Conservation (phyloP, 2,797 vertebrate genomes). For the Aphelocoma californica region DNA sequence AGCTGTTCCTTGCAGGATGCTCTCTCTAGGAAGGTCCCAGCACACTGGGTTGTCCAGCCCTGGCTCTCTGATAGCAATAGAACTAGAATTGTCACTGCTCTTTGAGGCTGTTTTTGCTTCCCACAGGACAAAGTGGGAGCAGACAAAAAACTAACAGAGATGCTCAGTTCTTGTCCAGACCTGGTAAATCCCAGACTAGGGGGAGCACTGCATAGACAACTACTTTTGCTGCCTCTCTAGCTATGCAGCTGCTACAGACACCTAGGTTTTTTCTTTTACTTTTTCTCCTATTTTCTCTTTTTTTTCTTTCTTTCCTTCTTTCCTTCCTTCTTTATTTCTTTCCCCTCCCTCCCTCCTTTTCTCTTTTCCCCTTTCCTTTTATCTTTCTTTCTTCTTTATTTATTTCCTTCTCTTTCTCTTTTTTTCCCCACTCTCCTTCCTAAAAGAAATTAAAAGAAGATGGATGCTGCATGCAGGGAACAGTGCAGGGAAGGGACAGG, state of each 20-base stretch:
- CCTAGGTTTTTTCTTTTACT: not conserved
- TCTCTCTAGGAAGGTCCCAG: too few relatives aligned
- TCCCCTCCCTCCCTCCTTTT: too few relatives aligned
- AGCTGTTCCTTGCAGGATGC: too few relatives aligned
- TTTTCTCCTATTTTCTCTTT: too few relatives aligned
- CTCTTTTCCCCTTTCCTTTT: too few relatives aligned
- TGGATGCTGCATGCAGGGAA: not conserved
- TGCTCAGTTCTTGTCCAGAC: not conserved
- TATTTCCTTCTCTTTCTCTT: too few relatives aligned
- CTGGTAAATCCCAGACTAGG: not conserved
- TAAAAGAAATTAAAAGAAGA: not conserved
- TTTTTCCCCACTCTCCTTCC: not conserved
- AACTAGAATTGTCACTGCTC: not conserved
- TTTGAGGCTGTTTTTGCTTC: not conserved
- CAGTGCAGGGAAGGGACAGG: not conserved
- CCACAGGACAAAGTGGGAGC: not conserved
- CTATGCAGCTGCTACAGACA: not conserved
- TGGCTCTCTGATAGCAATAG: too few relatives aligned
- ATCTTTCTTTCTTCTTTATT: too few relatives aligned
- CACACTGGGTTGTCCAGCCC: too few relatives aligned
- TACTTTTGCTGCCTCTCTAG: not conserved
- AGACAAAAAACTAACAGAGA: not conserved
- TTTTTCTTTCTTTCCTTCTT: too few relatives aligned
- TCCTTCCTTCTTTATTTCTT: too few relatives aligned
- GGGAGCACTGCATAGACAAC: not conserved